phyloP scores from a whole-genome alignment of 2,888 invertebrate genomes.

The Callosobruchus maculatus region DNA sequence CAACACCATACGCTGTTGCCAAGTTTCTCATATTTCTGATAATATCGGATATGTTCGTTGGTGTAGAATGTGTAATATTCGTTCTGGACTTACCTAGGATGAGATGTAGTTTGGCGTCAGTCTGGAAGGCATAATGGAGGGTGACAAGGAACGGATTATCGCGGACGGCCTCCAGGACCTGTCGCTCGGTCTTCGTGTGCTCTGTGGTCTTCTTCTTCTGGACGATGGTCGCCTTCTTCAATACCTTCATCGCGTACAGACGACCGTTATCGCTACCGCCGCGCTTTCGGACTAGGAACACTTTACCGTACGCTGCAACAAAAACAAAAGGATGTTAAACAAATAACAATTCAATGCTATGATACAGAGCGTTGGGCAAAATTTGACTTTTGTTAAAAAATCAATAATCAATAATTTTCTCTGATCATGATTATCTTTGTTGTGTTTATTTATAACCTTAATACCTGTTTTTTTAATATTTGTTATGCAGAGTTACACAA shows the following conservation, averaged over 20 bases:
- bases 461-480: too few relatives aligned
- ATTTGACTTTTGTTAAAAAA: too few relatives aligned
- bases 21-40: too few relatives aligned
- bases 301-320: conserved; percentile 85
- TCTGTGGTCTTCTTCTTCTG: conserved; percentile 94
- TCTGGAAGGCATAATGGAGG: conserved; percentile 97
- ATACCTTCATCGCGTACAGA: conserved; percentile 96
- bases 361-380: too few relatives aligned
- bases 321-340: conserved; percentile 38
- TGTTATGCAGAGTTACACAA: too few relatives aligned
- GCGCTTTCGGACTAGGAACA: conserved; percentile 91
- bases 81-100: conserved; percentile 75
- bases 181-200: conserved; percentile 94
- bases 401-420: too few relatives aligned
- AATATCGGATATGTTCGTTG: too few relatives aligned
- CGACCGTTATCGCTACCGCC: conserved; percentile 82
- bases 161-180: conserved; percentile 92
- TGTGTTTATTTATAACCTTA: too few relatives aligned
- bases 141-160: conserved; percentile 95
- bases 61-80: too few relatives aligned
- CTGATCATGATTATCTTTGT: too few relatives aligned
- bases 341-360: too few relatives aligned
- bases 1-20: too few relatives aligned
- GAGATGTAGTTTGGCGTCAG: conserved; percentile 92
- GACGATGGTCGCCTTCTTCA: conserved; percentile 92